Conservation (phyloP, 2,113 vertebrate genomes). For the Tautogolabrus adspersus region DNA sequence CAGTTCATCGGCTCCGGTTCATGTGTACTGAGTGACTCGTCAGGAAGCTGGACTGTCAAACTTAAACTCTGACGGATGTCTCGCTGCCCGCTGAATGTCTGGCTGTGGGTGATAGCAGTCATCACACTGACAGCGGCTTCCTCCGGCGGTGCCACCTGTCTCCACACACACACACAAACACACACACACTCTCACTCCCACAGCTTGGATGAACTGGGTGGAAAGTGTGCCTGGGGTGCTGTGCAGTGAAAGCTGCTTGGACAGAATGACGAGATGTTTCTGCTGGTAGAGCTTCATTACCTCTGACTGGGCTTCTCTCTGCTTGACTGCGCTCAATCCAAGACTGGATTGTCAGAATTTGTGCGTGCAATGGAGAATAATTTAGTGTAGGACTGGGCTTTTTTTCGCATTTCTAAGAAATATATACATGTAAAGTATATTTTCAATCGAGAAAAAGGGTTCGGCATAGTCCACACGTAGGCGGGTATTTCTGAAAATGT, state of each 20-base stretch:
- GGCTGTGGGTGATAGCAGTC: constrained; percentile 3
- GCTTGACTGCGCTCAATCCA: not conserved
- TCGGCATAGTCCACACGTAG: no score
- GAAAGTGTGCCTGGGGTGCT: not conserved
- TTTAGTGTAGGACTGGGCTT: no score
- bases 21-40: not conserved
- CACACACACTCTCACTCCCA: not conserved
- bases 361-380: no score
- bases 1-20: not conserved
- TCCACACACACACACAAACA: constrained; percentile 1
- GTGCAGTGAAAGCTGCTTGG: not conserved
- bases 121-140: constrained; percentile 15
- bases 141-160: constrained; percentile 27
- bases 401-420: no score
- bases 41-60: not conserved
- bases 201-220: not conserved
- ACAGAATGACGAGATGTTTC: not conserved
- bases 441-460: no score
- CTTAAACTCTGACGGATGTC: constrained; percentile 21
- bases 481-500: no score
- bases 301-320: not conserved
- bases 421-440: no score
- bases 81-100: not conserved
- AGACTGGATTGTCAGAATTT: not conserved
- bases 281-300: not conserved